Percentiles rank a stretch among this genome's conserved stretches.
These are phyloP conservation scores for Bergia puertoricense DNA, from an alignment of 92 coral and sea anemone genomes.

Conservation along the genomic window DNA sequence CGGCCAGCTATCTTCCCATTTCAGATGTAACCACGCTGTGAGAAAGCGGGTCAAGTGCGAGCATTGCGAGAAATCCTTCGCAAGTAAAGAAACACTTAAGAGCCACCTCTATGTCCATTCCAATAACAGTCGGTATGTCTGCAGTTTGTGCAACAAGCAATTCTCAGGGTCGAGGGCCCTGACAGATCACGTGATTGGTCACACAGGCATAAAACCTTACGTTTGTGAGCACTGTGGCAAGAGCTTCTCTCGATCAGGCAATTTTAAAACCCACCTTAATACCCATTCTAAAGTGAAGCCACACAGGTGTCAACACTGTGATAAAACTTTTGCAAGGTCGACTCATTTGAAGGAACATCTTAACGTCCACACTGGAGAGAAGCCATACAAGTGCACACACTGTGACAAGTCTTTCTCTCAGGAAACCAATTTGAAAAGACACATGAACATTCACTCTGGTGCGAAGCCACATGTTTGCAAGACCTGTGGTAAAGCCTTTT, in stretches of 20 bases:
- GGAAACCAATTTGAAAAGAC: conserved; percentile 17
- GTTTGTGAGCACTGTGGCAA: conserved; percentile 22
- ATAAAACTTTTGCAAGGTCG: background rate
- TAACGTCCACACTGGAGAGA: background rate
- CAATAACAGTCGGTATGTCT: background rate
- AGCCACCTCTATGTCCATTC: background rate
- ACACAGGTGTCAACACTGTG: background rate
- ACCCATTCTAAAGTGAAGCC: background rate
- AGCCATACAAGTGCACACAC: conserved; percentile 6
- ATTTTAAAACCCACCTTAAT: conserved; percentile 3
- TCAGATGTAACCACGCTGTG: background rate
- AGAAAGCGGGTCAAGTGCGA: background rate
- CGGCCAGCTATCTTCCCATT: background rate
- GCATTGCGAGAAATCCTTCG: background rate
- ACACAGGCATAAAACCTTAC: conserved; percentile 15
- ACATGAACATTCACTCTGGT: conserved; percentile 3
- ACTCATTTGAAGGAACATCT: background rate
- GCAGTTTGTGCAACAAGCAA: background rate
- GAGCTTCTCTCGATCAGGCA: background rate
- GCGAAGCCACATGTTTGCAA: background rate
- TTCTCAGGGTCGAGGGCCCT: background rate
- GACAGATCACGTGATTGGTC: background rate
- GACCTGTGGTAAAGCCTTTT: conserved; percentile 2
- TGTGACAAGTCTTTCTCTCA: conserved; percentile 16
- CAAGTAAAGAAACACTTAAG: background rate